phyloP scores from a whole-genome alignment of 2,797 vertebrate species.

The Buceros bicornis region DNA sequence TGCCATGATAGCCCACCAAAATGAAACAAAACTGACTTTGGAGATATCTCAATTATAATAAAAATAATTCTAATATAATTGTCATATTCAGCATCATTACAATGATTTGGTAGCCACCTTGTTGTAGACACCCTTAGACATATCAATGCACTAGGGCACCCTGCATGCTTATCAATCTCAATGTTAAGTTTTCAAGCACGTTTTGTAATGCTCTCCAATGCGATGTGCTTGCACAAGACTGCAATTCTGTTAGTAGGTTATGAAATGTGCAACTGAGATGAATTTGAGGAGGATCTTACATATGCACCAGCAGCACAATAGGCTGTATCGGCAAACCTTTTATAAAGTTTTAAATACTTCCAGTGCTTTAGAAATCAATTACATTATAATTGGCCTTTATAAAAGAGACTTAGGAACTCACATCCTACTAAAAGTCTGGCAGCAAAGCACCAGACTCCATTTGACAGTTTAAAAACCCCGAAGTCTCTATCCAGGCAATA shows the following conservation, averaged over 20 bases:
- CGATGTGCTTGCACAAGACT: neutral
- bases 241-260: neutral
- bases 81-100: neutral
- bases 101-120: neutral
- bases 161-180: neutral
- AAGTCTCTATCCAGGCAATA: neutral
- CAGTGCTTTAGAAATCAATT: neutral
- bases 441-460: neutral
- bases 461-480: neutral
- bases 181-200: neutral
- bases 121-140: neutral
- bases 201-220: neutral
- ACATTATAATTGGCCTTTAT: neutral
- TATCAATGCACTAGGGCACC: accelerated
- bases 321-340: neutral
- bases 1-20: neutral
- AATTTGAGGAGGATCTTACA: neutral
- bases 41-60: neutral
- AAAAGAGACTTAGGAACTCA: neutral
- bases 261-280: neutral
- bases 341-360: neutral
- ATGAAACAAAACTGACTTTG: neutral
- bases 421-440: neutral
- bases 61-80: neutral
- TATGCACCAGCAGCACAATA: neutral